These are phyloP conservation scores for Anguilla rostrata DNA, from an alignment of 2,113 vertebrate species.

Conservation along the genomic window DNA sequence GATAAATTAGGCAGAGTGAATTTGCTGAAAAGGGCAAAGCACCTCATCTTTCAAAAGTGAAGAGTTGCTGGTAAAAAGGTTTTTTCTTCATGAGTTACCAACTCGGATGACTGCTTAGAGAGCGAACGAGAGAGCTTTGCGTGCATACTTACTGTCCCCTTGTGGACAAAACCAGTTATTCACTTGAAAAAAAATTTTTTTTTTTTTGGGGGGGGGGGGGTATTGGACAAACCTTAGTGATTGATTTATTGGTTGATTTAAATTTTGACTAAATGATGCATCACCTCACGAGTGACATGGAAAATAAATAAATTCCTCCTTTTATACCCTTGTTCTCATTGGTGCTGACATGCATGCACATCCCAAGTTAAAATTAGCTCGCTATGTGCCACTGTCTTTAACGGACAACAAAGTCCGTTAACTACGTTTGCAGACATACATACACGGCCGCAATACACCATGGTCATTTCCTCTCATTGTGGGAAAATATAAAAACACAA, in stretches of 20 bases:
- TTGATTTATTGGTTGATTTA: not conserved
- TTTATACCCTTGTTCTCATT: not conserved
- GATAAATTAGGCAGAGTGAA: conserved; percentile 20
- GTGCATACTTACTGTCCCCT: conserved; percentile 22
- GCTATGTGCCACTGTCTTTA: not conserved
- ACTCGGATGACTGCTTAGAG: not conserved
- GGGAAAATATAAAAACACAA: not conserved
- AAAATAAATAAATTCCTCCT: not conserved
- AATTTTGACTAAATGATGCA: not conserved
- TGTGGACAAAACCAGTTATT: not conserved
- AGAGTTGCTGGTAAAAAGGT: conserved; percentile 15
- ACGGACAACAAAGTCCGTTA: not conserved
- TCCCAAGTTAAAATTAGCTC: not conserved
- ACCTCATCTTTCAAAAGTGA: conserved; percentile 34
- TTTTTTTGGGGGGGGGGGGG: too few species aligned
- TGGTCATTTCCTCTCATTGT: not conserved
- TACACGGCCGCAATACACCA: not conserved
- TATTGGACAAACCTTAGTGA: not conserved
- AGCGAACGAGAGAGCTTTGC: not conserved
- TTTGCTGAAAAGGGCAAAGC: conserved; percentile 38
- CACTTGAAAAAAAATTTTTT: not conserved
- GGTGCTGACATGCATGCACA: not conserved
- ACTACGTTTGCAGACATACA: not conserved
- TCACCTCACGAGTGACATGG: not conserved
- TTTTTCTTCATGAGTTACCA: not conserved